These are phyloP conservation scores for Centroberyx gerrardi DNA, from an alignment of 2,797 vertebrate genomes.

Conservation along the genomic window DNA sequence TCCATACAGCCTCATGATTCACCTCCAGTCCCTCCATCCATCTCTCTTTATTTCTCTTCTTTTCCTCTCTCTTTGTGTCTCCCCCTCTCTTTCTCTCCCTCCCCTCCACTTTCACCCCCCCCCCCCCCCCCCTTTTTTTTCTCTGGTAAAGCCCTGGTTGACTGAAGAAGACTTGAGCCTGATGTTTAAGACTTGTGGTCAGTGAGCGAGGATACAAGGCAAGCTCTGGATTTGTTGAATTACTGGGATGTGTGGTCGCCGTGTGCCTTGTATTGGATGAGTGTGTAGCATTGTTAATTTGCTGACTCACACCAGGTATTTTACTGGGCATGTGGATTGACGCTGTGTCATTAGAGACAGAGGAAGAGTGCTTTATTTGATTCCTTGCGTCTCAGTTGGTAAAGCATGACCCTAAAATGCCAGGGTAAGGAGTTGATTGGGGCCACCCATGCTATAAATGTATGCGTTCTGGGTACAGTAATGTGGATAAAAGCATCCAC, in stretches of 20 bases:
- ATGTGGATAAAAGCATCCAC: no score
- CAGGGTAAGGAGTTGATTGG: no score
- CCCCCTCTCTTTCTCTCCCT: constrained; percentile 14
- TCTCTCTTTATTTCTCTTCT: constrained; percentile 35
- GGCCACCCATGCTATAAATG: no score
- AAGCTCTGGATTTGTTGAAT: background rate
- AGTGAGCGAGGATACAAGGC: background rate
- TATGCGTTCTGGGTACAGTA: no score
- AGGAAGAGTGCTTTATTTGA: background rate
- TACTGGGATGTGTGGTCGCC: background rate
- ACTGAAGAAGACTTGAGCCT: background rate
- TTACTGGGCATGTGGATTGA: background rate
- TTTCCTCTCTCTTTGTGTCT: constrained; percentile 7
- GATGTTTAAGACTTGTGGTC: background rate
- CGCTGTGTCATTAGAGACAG: background rate
- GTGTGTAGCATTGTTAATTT: background rate
- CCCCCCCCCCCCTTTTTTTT: constrained; percentile 18
- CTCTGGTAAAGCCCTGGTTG: background rate
- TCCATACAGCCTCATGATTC: constrained; percentile 35
- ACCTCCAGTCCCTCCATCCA: constrained; percentile 32
- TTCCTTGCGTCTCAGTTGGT: background rate
- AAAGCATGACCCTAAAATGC: no score
- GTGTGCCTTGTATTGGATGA: background rate
- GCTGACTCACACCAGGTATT: background rate
- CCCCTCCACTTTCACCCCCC: background rate